These are phyloP conservation scores for Crenuchus spilurus DNA, from an alignment of 2,797 vertebrate species.

Conservation along the genomic window DNA sequence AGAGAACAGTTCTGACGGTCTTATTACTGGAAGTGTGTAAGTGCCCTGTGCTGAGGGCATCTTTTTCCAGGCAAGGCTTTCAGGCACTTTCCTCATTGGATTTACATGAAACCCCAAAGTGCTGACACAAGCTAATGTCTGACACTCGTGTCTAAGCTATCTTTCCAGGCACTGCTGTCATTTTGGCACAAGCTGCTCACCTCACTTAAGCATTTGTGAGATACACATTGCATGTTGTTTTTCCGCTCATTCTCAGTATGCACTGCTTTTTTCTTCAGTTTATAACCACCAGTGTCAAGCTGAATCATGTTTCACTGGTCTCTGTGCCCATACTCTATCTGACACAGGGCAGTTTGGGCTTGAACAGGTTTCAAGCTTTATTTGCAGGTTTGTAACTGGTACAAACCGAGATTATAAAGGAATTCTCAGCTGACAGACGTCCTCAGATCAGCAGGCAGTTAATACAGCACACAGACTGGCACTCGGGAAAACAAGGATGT, in stretches of 20 bases:
- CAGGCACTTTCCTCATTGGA: neutral
- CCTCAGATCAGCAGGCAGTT: neutral
- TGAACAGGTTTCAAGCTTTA: neutral
- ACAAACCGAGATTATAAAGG: neutral
- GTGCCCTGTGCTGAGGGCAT: neutral
- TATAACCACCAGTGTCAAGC: neutral
- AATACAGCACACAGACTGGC: neutral
- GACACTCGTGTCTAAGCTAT: neutral
- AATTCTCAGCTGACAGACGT: neutral
- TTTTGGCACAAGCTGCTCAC: neutral
- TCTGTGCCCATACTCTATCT: slow-evolving; percentile 1
- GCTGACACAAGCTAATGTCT: slow-evolving; percentile 2
- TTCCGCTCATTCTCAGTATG: neutral
- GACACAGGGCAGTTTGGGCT: neutral
- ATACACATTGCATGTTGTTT: neutral
- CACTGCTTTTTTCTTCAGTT: neutral
- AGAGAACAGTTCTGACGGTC: neutral
- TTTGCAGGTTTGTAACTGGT: neutral
- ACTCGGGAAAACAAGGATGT: too few relatives aligned
- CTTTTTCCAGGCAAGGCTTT: neutral
- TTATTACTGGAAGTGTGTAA: neutral
- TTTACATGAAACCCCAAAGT: slow-evolving; percentile 21
- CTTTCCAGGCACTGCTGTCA: slow-evolving; percentile 10
- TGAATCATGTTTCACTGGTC: neutral
- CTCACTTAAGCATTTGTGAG: slow-evolving; percentile 7